Evolutionary conservation across 2,113 vertebrate species (phyloP).

Genomic region (Leucosticte australis): DNA sequence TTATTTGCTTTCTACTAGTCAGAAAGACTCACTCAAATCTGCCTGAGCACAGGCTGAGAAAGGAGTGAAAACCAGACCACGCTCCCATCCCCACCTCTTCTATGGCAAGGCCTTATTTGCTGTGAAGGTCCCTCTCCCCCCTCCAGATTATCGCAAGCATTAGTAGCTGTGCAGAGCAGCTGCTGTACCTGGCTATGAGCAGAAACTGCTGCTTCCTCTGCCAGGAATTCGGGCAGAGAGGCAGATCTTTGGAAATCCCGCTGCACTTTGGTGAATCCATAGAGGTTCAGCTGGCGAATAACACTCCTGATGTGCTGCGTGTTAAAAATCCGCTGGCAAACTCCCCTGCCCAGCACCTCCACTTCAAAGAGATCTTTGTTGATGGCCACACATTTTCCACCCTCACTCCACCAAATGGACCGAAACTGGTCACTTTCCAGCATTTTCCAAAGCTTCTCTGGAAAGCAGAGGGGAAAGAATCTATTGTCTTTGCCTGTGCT

Average conservation of each 20-base stretch:
- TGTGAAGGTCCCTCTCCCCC: background rate
- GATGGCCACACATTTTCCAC: background rate
- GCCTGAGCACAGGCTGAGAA: background rate
- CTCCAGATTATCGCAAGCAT: background rate
- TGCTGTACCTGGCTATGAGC: background rate
- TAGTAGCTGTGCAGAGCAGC: background rate
- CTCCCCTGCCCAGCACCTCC: background rate
- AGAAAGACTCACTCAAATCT: background rate
- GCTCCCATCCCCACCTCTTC: no score
- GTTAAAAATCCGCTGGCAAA: background rate
- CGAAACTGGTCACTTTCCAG: background rate
- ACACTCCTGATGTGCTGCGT: background rate
- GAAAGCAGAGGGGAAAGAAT: background rate
- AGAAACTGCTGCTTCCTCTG: background rate
- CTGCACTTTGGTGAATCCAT: background rate
- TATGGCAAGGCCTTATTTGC: background rate
- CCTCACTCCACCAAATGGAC: background rate
- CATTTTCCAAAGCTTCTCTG: background rate
- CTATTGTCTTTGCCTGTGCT: fast-evolving
- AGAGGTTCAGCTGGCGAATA: background rate
- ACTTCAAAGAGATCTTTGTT: background rate
- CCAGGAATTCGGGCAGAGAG: background rate
- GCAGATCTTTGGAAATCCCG: background rate
- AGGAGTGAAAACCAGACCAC: background rate
- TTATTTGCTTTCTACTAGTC: background rate